Percentiles rank a stretch among this genome's conserved stretches.
Evolutionary conservation across 2,888 invertebrate genomes (phyloP).

Genomic region (Eupithecia insigniata): DNA sequence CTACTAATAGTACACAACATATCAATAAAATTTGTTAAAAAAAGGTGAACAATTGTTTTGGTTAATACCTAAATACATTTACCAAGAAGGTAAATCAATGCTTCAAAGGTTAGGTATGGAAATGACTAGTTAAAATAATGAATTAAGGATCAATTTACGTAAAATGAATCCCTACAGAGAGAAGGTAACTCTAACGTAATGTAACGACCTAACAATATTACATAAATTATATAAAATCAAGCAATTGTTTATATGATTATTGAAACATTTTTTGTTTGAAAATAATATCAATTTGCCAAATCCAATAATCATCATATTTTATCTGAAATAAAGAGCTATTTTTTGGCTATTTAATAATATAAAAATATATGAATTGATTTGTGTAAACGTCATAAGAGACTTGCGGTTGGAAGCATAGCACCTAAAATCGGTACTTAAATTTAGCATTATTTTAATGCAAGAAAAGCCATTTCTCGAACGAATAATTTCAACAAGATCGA

Average conservation of each 20-base stretch:
- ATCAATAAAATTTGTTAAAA: constrained; percentile 81
- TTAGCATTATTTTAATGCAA: neutral
- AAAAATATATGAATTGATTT: neutral
- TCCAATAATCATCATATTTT: neutral
- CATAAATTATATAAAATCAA: neutral
- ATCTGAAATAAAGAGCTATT: neutral
- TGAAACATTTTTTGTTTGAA: neutral
- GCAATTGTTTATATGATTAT: neutral
- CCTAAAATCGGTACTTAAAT: neutral
- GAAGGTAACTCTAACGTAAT: constrained; percentile 9
- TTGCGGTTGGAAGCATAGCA: neutral
- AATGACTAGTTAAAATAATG: constrained; percentile 56
- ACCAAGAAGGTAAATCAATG: constrained; percentile 52
- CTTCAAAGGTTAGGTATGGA: constrained; percentile 45
- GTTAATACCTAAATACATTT: constrained; percentile 65
- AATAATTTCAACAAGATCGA: neutral
- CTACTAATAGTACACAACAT: constrained; percentile 69
- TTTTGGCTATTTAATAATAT: neutral
- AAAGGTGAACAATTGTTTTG: constrained; percentile 79
- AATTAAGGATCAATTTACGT: constrained; percentile 9
- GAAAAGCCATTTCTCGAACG: neutral
- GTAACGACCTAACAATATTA: neutral
- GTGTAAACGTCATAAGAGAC: neutral
- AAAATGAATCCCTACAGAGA: neutral
- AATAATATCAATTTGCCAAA: neutral